Conservation (phyloP, 2,113 vertebrate species). For the Dasyurus viverrinus region DNA sequence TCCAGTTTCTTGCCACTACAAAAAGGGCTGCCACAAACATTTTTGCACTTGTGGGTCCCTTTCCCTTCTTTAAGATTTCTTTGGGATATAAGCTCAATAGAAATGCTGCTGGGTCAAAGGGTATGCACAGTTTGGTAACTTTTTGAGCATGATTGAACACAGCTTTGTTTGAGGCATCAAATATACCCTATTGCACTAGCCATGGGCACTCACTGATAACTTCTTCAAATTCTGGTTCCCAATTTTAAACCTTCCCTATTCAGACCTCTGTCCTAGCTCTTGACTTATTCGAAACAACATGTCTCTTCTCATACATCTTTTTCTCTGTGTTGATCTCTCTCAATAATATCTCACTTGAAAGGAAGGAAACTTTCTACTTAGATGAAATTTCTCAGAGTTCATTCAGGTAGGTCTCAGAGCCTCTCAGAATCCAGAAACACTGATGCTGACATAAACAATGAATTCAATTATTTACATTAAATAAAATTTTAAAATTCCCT, state of each 20-base stretch:
- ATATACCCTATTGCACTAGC: background rate
- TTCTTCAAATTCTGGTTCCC: background rate
- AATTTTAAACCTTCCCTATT: background rate
- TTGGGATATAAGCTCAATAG: too few species aligned
- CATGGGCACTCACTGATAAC: background rate
- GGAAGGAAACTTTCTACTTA: background rate
- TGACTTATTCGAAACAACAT: background rate
- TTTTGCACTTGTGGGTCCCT: too few species aligned
- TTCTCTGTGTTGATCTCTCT: background rate
- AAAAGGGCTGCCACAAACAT: too few species aligned
- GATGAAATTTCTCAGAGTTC: background rate
- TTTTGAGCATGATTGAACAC: background rate
- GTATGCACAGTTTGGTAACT: too few species aligned
- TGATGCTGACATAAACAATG: background rate
- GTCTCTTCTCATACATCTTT: background rate
- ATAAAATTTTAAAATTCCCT: background rate
- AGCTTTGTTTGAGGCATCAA: background rate
- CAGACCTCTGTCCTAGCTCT: background rate
- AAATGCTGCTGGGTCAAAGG: too few species aligned
- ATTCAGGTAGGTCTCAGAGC: background rate
- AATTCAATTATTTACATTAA: background rate
- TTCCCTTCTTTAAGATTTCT: too few species aligned
- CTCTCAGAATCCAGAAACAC: background rate
- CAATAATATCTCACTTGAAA: background rate
- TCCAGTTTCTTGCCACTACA: too few species aligned